Conservation (phyloP, 2,888 invertebrate species). For the Laspeyria flexula region DNA sequence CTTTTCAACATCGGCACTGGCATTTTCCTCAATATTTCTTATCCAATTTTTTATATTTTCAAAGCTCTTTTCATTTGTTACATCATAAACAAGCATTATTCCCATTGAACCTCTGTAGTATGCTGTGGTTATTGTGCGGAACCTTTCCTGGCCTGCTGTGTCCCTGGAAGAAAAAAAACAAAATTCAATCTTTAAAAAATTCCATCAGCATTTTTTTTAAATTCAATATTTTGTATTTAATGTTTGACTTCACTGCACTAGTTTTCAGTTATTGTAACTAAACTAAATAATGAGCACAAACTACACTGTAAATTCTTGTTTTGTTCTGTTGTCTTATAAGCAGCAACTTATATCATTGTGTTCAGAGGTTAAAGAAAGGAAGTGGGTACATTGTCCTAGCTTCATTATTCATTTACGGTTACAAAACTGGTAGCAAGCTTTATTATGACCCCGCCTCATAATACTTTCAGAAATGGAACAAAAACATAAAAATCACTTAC, state of each 20-base stretch:
- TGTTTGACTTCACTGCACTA: no score
- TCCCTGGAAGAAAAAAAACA: slow-evolving; percentile 88
- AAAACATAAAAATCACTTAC: slow-evolving; percentile 83
- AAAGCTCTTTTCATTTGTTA: slow-evolving; percentile 99
- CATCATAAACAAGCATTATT: slow-evolving; percentile 99
- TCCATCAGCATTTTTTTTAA: no score
- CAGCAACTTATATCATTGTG: slow-evolving; percentile 32
- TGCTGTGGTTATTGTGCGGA: slow-evolving; percentile 99
- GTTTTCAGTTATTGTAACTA: slow-evolving; percentile 1
- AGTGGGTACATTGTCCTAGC: slow-evolving; percentile 35
- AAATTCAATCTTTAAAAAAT: no score
- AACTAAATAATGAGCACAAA: slow-evolving; percentile 7
- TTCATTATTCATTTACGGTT: slow-evolving; percentile 35
- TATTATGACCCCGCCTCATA: slow-evolving; percentile 25
- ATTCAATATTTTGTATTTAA: no score
- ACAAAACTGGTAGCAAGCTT: slow-evolving; percentile 18
- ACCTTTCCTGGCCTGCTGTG: slow-evolving; percentile 99
- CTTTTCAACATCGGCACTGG: slow-evolving; percentile 99
- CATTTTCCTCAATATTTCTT: slow-evolving; percentile 99
- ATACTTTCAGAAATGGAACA: slow-evolving; percentile 1
- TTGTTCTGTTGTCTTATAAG: slow-evolving; percentile 32
- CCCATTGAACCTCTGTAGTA: slow-evolving; percentile 99
- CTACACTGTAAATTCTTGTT: slow-evolving; percentile 40
- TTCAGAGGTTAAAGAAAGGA: slow-evolving; percentile 40
- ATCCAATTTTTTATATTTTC: slow-evolving; percentile 99